Evolutionary conservation across 2,797 vertebrate species (phyloP).

Genomic region (Rhynchotus rufescens): DNA sequence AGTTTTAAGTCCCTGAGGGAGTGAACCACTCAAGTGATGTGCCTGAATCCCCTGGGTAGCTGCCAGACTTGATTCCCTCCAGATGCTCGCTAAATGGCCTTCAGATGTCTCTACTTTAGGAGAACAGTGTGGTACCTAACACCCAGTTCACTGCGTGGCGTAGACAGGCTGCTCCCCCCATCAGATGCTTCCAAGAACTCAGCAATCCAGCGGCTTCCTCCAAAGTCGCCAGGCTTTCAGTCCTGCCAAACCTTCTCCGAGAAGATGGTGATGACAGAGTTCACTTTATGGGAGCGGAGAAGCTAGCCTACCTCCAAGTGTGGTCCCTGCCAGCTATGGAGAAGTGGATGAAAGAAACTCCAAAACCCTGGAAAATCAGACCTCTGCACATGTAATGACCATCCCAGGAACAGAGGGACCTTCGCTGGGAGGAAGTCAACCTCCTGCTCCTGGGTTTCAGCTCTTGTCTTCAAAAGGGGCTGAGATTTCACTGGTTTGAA

Average conservation of each 20-base stretch:
- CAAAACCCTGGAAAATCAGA: background rate
- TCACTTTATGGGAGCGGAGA: background rate
- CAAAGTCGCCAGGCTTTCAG: background rate
- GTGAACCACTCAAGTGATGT: background rate
- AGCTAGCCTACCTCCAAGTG: background rate
- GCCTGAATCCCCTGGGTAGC: background rate
- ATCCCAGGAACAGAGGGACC: background rate
- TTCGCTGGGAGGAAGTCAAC: background rate
- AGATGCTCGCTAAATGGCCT: slow-evolving; percentile 26
- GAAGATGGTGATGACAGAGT: slow-evolving; percentile 27
- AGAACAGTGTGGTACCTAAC: background rate
- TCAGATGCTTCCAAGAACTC: slow-evolving; percentile 47
- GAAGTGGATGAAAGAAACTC: background rate
- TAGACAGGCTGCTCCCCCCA: background rate
- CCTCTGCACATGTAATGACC: background rate
- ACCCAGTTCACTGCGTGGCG: background rate
- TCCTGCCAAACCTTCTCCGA: slow-evolving; percentile 2
- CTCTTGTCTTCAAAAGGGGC: background rate
- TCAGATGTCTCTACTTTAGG: slow-evolving; percentile 27
- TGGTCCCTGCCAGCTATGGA: background rate
- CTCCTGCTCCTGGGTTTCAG: background rate
- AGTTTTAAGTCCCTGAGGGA: slow-evolving; percentile 12
- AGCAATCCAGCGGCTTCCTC: background rate
- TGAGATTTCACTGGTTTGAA: slow-evolving; percentile 22
- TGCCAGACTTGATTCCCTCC: slow-evolving; percentile 1